Conservation (phyloP, 2,797 vertebrate genomes). For the Gymnoscopelus microlampas region DNA sequence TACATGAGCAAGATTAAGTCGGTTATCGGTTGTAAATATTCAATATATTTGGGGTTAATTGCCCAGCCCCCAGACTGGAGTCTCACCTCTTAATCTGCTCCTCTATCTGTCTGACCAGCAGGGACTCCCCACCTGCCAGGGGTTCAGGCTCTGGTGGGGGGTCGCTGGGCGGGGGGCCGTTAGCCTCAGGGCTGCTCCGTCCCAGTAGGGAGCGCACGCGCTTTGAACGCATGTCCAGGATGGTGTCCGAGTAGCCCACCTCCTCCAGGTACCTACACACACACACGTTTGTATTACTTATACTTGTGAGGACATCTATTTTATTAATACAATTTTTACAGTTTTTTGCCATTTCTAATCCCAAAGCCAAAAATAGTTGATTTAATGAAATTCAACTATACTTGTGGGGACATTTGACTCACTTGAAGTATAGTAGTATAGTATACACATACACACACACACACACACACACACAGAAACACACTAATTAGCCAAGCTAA, state of each 20-base stretch:
- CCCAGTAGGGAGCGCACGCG: slow-evolving; percentile 88
- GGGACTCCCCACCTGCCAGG: slow-evolving; percentile 78
- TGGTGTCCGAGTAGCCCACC: slow-evolving; percentile 92
- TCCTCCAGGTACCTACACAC: slow-evolving; percentile 89
- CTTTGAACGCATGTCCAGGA: slow-evolving; percentile 91
- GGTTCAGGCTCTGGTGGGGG: slow-evolving; percentile 73
- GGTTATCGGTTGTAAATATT: too few relatives aligned
- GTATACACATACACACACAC: background rate
- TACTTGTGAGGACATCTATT: too few relatives aligned
- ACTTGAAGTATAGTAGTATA: background rate
- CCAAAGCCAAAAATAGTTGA: too few relatives aligned
- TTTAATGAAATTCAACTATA: too few relatives aligned
- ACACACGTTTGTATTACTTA: background rate
- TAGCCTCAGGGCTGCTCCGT: slow-evolving; percentile 86
- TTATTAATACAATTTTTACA: too few relatives aligned
- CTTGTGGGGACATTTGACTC: too few relatives aligned
- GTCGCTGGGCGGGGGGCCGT: slow-evolving; percentile 78
- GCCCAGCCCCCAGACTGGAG: background rate
- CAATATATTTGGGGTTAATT: too few relatives aligned
- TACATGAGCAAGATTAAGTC: too few relatives aligned
- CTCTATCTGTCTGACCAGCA: slow-evolving; percentile 90
- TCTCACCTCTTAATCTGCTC: slow-evolving; percentile 92
- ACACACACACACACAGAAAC: background rate
- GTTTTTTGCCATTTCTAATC: too few relatives aligned
- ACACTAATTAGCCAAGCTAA: background rate